A percentile compares a stretch with the other conserved stretches of the same genome.
Evolutionary conservation across 2,888 invertebrate genomes (phyloP).

Genomic region (Sarcophaga rosellei): DNA sequence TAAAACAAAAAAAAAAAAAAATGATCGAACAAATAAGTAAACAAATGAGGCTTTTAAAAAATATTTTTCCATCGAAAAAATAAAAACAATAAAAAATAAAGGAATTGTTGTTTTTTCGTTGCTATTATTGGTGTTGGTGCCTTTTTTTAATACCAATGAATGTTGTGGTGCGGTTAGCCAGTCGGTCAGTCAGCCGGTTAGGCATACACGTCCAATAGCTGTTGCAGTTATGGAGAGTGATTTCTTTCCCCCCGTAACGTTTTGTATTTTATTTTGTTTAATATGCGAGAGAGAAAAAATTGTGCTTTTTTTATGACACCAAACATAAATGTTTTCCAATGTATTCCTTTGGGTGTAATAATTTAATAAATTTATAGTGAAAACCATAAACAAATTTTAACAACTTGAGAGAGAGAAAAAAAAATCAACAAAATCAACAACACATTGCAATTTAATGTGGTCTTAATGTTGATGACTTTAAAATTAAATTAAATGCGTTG

Average conservation of each 20-base stretch:
- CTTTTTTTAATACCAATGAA: no score
- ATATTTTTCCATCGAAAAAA: not conserved
- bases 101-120: slow-evolving; percentile 8
- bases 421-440: not conserved
- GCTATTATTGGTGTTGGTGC: not conserved
- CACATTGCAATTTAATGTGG: not conserved
- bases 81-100: not conserved
- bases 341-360: slow-evolving; percentile 52
- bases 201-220: slow-evolving; percentile 18
- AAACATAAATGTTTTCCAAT: slow-evolving; percentile 31
- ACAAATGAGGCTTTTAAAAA: not conserved
- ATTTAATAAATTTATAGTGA: slow-evolving; percentile 49
- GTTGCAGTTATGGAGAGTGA: not conserved
- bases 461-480: not conserved
- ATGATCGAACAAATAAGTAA: no score
- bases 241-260: not conserved
- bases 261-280: not conserved
- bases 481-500: slow-evolving; percentile 19
- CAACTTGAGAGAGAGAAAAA: not conserved
- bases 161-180: no score
- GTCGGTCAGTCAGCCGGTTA: not conserved
- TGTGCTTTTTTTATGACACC: slow-evolving; percentile 9
- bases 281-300: no score
- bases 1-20: not conserved
- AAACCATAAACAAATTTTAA: slow-evolving; percentile 33